A percentile compares a stretch with the other conserved stretches of the same genome.
phyloP scores from a whole-genome alignment of 2,797 vertebrate species.

The Thripadectes ignobilis region DNA sequence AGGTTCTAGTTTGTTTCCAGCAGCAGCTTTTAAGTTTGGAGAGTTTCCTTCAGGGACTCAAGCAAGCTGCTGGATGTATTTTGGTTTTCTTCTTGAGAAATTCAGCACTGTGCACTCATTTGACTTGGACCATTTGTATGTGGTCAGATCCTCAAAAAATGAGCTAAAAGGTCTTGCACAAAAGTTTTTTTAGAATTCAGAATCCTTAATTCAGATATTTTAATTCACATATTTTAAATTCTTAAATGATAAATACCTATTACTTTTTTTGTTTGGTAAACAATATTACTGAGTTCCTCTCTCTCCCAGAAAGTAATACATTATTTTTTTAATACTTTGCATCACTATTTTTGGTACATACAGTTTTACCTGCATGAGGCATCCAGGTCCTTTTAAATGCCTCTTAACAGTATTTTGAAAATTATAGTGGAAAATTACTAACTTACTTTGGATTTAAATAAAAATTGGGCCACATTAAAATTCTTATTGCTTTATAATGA shows the following conservation, averaged over 20 bases:
- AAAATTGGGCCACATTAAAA: neutral
- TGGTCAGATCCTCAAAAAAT: neutral
- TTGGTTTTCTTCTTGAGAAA: neutral
- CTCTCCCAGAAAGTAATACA: rapidly evolving
- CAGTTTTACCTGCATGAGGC: neutral
- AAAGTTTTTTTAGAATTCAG: neutral
- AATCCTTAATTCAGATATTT: neutral
- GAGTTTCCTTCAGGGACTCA: neutral
- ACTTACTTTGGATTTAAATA: neutral
- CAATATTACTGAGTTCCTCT: neutral
- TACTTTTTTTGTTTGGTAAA: neutral
- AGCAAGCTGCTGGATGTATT: neutral
- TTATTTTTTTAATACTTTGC: neutral
- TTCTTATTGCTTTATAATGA: neutral
- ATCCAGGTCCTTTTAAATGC: neutral
- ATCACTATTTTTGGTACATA: neutral
- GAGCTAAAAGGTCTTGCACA: neutral
- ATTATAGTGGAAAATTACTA: neutral
- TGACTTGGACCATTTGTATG: neutral
- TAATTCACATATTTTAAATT: neutral
- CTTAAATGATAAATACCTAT: neutral
- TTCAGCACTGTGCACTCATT: rapidly evolving
- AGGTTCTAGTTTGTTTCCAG: neutral
- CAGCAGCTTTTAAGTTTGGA: neutral
- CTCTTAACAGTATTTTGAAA: neutral